Evolutionary conservation across 2,797 vertebrate genomes (phyloP), one percentile per base, ranked within the genome.

Genomic region (Halcyon chelicuti): DNA sequence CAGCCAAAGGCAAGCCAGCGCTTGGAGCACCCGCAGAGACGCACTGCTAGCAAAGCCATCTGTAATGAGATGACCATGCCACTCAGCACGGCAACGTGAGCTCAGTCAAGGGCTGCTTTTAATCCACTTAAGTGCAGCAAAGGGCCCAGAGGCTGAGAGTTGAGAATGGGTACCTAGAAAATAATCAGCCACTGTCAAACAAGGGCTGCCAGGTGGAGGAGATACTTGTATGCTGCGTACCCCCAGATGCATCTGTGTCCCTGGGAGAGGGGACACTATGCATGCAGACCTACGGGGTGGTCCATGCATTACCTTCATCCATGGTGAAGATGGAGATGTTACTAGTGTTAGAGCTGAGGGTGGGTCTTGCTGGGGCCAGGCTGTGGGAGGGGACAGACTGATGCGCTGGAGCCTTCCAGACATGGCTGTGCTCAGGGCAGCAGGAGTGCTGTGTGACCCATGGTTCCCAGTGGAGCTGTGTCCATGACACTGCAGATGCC

Each of bases 1-100:
- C 46, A 95, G 86, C 90, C 92, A 78, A 96, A 96, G 96, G 90
- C 95, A 96, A 97, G 95, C 83, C 91, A 65, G 91, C 14, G 37
- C 96, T 96, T 65, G 83, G 74, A 93, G 94, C 93, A 60, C 77
- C 93, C 0, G 9, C 92, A 77, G 93, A 93, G 90, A 87, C 71
- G 80, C 65, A 22, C 47, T 57, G 35, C 61, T 91, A 87, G 86
- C 66, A 87, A 93, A 95, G 68, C 61, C 80, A 44, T 77, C 78
- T 29, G 2, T 96, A 96, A 97, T 75, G 83, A 97, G 86, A 89
- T 96, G 96, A 70, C 94, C 90, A 52, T 58, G 77, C 83, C 80
- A 33, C 83, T 93, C 90, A 82, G 82, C 74, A 86, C 6, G 1
- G 82, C 70, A 51, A 23, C 1, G 1, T 26, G 86, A 88, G 52